Evolutionary conservation across 2,888 invertebrate genomes (phyloP).

Genomic region (Neria commutata): DNA sequence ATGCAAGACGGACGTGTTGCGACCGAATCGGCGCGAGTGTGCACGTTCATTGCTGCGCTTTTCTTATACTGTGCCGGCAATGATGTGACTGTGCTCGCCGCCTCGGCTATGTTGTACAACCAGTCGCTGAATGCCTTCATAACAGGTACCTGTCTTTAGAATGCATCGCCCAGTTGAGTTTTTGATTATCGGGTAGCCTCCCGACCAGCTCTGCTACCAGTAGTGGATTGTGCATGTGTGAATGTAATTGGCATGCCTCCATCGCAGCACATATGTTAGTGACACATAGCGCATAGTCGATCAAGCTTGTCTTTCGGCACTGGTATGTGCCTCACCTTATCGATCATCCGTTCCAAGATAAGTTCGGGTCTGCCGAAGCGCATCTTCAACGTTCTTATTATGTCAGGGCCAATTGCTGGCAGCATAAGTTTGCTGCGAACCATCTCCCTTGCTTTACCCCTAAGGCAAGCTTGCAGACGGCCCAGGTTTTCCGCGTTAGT

Average conservation of each 20-base stretch:
- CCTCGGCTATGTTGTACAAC: slow-evolving; percentile 12
- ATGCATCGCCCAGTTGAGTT: slow-evolving; percentile 16
- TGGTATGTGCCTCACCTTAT: slow-evolving; percentile 12
- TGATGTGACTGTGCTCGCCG: slow-evolving; percentile 8
- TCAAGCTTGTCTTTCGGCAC: slow-evolving; percentile 21
- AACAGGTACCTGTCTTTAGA: slow-evolving; percentile 8
- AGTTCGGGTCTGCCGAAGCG: slow-evolving; percentile 22
- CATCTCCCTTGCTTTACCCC: slow-evolving; percentile 14
- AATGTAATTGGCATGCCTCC: slow-evolving; percentile 19
- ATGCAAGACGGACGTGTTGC: background rate
- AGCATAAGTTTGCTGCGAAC: slow-evolving; percentile 16
- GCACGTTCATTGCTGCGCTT: background rate
- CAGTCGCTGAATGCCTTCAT: slow-evolving; percentile 10
- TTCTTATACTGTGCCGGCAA: background rate
- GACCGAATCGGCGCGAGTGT: background rate
- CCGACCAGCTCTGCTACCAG: slow-evolving; percentile 12
- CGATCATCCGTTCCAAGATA: slow-evolving; percentile 23
- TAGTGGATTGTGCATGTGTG: background rate
- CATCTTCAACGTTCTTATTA: slow-evolving; percentile 17
- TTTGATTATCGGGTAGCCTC: slow-evolving; percentile 17
- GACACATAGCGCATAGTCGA: slow-evolving; percentile 21
- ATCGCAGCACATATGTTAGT: slow-evolving; percentile 21
- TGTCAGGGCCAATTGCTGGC: slow-evolving; percentile 20
- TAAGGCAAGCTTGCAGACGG: slow-evolving; percentile 17
- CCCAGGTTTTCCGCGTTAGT: slow-evolving; percentile 22